Conservation (phyloP, 2,113 vertebrate species). For the Salvelinus namaycush region DNA sequence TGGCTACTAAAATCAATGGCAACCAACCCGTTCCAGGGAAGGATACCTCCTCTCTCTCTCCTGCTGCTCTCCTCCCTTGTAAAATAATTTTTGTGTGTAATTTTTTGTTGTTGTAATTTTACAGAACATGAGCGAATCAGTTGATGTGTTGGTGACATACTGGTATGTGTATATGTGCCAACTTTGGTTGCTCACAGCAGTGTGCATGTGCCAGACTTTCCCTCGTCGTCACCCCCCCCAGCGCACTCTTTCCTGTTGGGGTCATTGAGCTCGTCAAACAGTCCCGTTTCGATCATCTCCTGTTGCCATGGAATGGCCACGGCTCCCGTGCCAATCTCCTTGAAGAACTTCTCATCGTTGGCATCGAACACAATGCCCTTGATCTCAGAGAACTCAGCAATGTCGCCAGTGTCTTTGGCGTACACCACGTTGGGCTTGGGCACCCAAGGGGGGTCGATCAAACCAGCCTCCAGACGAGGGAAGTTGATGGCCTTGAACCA, state of each 20-base stretch:
- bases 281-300: slow-evolving; percentile 88
- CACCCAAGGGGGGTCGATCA: slow-evolving; percentile 83
- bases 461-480: slow-evolving; percentile 85
- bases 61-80: slow-evolving; percentile 7
- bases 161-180: slow-evolving; percentile 1
- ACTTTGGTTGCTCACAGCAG: slow-evolving; percentile 75
- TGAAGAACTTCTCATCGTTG: slow-evolving; percentile 88
- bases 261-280: slow-evolving; percentile 88
- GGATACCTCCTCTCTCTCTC: background rate
- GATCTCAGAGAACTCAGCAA: slow-evolving; percentile 89
- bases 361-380: slow-evolving; percentile 86
- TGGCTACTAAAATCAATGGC: slow-evolving; percentile 34
- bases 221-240: slow-evolving; percentile 62
- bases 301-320: slow-evolving; percentile 85
- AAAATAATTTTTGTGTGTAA: slow-evolving; percentile 25
- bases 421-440: slow-evolving; percentile 92
- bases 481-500: slow-evolving; percentile 93
- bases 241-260: slow-evolving; percentile 76
- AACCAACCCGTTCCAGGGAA: slow-evolving; percentile 9
- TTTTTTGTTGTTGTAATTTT: background rate
- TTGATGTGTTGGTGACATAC: background rate
- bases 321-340: slow-evolving; percentile 86
- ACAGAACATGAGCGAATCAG: slow-evolving; percentile 37
- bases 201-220: slow-evolving; percentile 85
- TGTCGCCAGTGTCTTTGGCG: slow-evolving; percentile 88